Base-by-base conservation (phyloP, 2,888 invertebrate genomes). In the Colletes collaris region DNA sequence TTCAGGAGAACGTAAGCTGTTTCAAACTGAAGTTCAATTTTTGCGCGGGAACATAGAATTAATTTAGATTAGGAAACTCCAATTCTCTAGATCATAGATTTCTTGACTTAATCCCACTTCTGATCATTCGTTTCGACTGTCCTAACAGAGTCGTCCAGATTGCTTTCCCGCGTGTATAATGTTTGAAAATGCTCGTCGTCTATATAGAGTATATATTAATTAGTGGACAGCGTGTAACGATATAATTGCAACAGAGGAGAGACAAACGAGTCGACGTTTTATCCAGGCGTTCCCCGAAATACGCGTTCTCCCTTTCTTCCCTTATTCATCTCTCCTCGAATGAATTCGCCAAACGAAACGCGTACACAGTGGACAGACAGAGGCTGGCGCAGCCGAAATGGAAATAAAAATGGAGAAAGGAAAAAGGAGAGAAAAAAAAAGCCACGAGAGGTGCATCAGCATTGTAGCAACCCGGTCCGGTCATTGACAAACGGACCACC, bases 401-500 rank as follows among this genome's bases (percentile, higher is more conserved):
- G 74, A 83, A 84, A 80, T 80, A 86, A 79, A 79, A 82, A 75
- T 56, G 75, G 74, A 8, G 67, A 65, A 65, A 67, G 53, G 10
- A 8, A 63, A 59, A 78, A 76, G 60, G 50, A 53, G 50, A n/a
- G 64, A 58, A 63, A 76, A 74, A 65, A 49, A 56, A 37, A 16
- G 49, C 37, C 58, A 64, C 56, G 59, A 56, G 74, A 55, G 74
- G 62, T 52, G 72, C 72, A 77, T 76, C 69, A 62, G 60, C 81
- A 85, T 86, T 86, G 85, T 85, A 64, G 76, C 56, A 63, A 79
- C 79, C 76, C 76, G 75, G 81, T 76, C 68, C 56, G 75, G 83
- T 86, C 81, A 87, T 81, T 83, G 88, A 88, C 86, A 84, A 86
- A 86, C 87, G 83, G 81, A 82, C 79, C 76, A 76, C 76, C 79